Percentiles rank a stretch among this genome's conserved stretches.
These are phyloP conservation scores for Pogona vitticeps DNA, from an alignment of 2,113 vertebrate species.

Conservation along the genomic window DNA sequence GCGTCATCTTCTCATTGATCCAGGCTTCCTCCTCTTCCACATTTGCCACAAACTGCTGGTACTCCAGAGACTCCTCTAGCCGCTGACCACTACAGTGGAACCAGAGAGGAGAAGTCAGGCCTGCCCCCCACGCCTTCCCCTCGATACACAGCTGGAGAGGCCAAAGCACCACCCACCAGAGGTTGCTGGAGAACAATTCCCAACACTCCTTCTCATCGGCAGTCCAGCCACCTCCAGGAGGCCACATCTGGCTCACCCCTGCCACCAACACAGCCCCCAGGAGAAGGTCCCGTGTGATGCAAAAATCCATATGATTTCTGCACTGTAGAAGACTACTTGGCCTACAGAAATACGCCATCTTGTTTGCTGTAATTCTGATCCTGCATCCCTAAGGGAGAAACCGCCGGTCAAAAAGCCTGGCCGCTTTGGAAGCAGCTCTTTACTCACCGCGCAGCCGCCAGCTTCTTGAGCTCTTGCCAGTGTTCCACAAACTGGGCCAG, in stretches of 20 bases:
- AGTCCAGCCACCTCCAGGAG: not conserved
- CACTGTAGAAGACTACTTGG: not conserved
- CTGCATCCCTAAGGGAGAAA: too few relatives aligned
- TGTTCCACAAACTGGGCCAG: constrained; percentile 95
- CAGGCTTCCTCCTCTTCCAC: constrained; percentile 99
- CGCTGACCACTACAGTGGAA: constrained; percentile 85
- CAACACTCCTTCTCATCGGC: not conserved
- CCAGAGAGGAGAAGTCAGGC: not conserved
- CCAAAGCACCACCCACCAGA: too few relatives aligned
- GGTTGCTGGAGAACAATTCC: not conserved
- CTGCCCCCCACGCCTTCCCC: not conserved
- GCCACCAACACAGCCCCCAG: not conserved
- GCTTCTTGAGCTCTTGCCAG: constrained; percentile 94
- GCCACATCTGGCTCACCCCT: too few relatives aligned
- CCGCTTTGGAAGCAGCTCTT: not conserved
- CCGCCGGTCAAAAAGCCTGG: fast-evolving
- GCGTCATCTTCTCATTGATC: constrained; percentile 98
- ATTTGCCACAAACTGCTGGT: constrained; percentile 98
- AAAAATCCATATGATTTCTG: too few relatives aligned
- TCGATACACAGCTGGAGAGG: not conserved
- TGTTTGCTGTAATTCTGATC: too few relatives aligned
- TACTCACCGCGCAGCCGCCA: constrained; percentile 90
- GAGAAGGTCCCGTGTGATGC: too few relatives aligned
- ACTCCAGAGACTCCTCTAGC: constrained; percentile 96
- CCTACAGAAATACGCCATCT: not conserved